These are phyloP conservation scores for Sitta europaea DNA, from an alignment of 2,113 vertebrate genomes.

Conservation along the genomic window DNA sequence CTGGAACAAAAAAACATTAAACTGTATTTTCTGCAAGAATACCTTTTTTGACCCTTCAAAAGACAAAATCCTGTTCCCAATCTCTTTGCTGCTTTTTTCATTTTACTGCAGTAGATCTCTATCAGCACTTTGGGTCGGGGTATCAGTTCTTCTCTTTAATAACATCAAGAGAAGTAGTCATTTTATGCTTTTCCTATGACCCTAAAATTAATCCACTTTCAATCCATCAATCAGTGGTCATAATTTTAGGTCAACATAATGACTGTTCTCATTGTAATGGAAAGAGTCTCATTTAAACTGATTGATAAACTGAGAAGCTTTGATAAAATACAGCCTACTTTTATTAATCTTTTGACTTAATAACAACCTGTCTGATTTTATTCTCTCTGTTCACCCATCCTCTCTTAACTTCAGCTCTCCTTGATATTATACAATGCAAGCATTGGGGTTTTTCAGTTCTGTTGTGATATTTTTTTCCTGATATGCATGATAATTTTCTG, in stretches of 20 bases:
- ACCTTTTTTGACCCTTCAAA: background rate
- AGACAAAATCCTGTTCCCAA: background rate
- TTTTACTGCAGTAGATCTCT: background rate
- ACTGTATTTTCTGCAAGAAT: background rate
- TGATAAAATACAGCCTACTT: constrained; percentile 56
- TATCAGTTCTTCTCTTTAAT: constrained; percentile 16
- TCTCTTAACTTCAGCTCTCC: background rate
- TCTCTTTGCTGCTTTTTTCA: background rate
- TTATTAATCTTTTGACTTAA: constrained; percentile 62
- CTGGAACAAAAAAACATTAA: background rate
- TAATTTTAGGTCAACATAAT: constrained; percentile 24
- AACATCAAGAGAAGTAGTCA: background rate
- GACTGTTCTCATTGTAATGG: constrained; percentile 12
- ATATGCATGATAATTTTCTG: background rate
- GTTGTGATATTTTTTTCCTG: background rate
- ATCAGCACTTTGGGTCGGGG: no score
- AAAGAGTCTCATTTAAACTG: constrained; percentile 59
- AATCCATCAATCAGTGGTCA: constrained; percentile 34
- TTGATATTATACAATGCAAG: background rate
- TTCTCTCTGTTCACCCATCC: background rate
- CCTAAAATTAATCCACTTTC: constrained; percentile 51
- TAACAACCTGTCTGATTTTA: constrained; percentile 45
- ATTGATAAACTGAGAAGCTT: constrained; percentile 61
- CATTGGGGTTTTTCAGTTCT: background rate
- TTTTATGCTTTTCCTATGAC: constrained; percentile 36